Conservation (phyloP, 2,797 vertebrate species). For the Fistularia commersonii region DNA sequence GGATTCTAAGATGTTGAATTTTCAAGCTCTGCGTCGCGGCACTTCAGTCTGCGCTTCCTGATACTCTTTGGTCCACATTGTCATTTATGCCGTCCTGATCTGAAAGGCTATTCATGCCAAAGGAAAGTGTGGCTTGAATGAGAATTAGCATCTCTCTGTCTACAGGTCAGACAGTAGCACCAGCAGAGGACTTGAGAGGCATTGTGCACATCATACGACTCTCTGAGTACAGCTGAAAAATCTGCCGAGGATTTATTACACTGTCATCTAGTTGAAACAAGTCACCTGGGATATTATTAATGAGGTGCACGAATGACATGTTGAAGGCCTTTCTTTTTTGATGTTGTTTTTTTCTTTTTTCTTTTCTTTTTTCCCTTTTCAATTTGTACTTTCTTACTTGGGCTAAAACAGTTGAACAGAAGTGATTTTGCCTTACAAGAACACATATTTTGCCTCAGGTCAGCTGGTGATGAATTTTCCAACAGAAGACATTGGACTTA, state of each 20-base stretch:
- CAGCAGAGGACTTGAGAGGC: constrained; percentile 45
- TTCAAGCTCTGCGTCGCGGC: constrained; percentile 35
- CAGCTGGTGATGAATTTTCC: constrained; percentile 13
- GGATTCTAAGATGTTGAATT: constrained; percentile 52
- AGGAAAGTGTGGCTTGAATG: constrained; percentile 57
- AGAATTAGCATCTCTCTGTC: constrained; percentile 50
- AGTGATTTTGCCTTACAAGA: constrained; percentile 14
- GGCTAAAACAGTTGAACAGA: constrained; percentile 13
- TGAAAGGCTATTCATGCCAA: constrained; percentile 40
- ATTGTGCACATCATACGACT: constrained; percentile 28
- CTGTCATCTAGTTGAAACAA: constrained; percentile 28
- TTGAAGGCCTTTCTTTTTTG: constrained; percentile 26
- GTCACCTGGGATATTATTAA: constrained; percentile 20
- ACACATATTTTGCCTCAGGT: constrained; percentile 8
- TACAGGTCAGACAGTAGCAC: constrained; percentile 61
- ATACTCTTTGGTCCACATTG: constrained; percentile 27
- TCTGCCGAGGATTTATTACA: constrained; percentile 29
- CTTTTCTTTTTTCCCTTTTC: constrained; percentile 6
- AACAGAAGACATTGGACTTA: constrained; percentile 10
- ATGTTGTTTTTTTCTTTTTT: neutral
- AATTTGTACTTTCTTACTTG: constrained; percentile 10
- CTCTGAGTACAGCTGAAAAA: constrained; percentile 15
- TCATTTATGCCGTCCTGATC: constrained; percentile 36
- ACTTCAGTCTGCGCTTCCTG: constrained; percentile 25
- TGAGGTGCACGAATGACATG: constrained; percentile 18